phyloP scores from a whole-genome alignment of 2,888 invertebrate genomes.

The Dascillus cervinus region DNA sequence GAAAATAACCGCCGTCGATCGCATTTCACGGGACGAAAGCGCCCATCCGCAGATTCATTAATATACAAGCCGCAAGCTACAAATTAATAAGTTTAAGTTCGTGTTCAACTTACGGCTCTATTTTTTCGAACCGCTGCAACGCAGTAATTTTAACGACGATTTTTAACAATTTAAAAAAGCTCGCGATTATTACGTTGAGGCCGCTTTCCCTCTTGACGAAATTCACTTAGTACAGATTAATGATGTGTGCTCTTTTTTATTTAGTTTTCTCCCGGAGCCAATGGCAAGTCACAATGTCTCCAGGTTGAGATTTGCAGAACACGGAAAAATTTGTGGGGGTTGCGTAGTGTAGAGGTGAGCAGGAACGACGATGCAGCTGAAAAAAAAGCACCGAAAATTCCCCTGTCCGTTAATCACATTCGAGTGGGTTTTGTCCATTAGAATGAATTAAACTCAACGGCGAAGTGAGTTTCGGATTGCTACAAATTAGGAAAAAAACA shows the following conservation, averaged over 20 bases:
- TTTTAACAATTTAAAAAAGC: no score
- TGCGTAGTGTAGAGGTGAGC: constrained; percentile 7
- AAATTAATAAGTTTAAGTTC: constrained; percentile 24
- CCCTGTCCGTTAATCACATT: no score
- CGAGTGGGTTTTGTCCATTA: no score
- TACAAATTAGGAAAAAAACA: no score
- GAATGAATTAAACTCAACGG: no score
- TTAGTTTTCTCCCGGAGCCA: constrained; percentile 19
- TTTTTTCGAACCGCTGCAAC: constrained; percentile 11
- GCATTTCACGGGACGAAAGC: no score
- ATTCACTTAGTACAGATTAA: constrained; percentile 28
- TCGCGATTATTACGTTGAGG: no score
- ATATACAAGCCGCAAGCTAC: constrained; percentile 21
- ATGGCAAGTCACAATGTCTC: constrained; percentile 12
- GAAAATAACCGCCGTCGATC: no score
- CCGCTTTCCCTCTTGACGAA: constrained; percentile 11
- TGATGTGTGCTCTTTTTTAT: constrained; percentile 28
- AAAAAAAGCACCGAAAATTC: no score
- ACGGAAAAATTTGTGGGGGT: constrained; percentile 6
- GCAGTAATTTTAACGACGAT: no score
- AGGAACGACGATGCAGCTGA: background rate
- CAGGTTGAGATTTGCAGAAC: constrained; percentile 8
- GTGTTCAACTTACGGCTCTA: constrained; percentile 19
- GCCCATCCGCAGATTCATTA: constrained; percentile 25
- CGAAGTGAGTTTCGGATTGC: no score